Evolutionary conservation across 2,113 vertebrate species (phyloP), one percentile per base, ranked within the genome.

Genomic region (Arothron firmamentum): DNA sequence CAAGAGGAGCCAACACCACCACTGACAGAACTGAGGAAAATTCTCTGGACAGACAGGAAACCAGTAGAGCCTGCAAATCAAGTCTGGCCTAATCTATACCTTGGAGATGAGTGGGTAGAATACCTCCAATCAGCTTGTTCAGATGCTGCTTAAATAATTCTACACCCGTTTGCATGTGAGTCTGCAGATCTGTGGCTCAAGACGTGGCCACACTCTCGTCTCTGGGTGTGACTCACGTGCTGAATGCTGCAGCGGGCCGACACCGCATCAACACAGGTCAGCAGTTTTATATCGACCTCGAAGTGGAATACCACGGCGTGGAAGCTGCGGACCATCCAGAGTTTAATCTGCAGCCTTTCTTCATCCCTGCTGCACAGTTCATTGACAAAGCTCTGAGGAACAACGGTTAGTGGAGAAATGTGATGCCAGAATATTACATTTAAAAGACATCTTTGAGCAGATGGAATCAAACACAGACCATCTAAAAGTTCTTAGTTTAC

Each of bases 261-360:
- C 90, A 88, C 62, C 88, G 82, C 15, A 89, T 96, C 16, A 75
- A 92, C 79, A 93, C 92, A 0, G 93, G 92, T 51, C 85, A 85
- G 58, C 82, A 80, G 49, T 93, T 92, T 77, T 94, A 93, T 63
- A 75, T 50, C 0, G 90, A 92, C 34, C 82, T 90, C 53, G 23
- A 64, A 8, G 67, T 92, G 72, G 87, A 91, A 58, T 94, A 94
- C 70, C 89, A 87, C 0, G 90, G 88, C 34, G 71, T 94, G 3
- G 89, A 95, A 80, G 93, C 93, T 3, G 91, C 93, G 51, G 93
- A 93, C 77, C 91, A 84, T 74, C 91, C 92, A 1, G 85, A 91
- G 79, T 94, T 94, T 4, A 83, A 92, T 65, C 86, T 94, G 54
- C 91, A 83, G 52, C 70, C 87, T 83, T 88, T 92, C 79, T 95